phyloP scores from a whole-genome alignment of 2,888 invertebrate species.

The Mimachlamys varia region DNA sequence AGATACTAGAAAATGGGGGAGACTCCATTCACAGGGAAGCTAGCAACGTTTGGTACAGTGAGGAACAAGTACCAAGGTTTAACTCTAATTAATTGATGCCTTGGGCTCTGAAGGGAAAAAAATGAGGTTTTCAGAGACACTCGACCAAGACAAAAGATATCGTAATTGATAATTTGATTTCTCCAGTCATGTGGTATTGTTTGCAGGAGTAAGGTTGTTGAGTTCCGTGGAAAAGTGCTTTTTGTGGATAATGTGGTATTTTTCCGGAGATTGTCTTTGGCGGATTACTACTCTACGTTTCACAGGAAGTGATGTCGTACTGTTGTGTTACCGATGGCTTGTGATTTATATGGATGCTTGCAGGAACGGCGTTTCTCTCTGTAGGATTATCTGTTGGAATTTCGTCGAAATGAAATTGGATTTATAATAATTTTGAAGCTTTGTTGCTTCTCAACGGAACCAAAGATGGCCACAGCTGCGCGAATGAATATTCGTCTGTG shows the following conservation, averaged over 20 bases:
- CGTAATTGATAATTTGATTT: slow-evolving; percentile 34
- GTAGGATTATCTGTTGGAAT: background rate
- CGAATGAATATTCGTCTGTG: slow-evolving; percentile 8
- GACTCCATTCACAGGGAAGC: background rate
- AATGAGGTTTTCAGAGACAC: slow-evolving; percentile 12
- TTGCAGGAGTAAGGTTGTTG: background rate
- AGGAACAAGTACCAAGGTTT: background rate
- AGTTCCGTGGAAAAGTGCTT: background rate
- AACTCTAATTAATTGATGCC: slow-evolving; percentile 24
- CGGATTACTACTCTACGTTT: background rate
- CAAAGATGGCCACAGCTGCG: background rate
- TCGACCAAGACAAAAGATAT: slow-evolving; percentile 8
- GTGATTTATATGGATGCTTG: background rate
- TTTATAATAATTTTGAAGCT: background rate
- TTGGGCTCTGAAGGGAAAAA: background rate
- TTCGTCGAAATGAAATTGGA: slow-evolving; percentile 7
- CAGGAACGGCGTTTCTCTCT: background rate
- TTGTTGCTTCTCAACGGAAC: background rate
- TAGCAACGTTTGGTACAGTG: background rate
- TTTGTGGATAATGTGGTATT: slow-evolving; percentile 23
- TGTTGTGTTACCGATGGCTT: background rate
- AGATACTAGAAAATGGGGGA: background rate
- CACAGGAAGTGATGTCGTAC: background rate
- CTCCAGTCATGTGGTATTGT: background rate
- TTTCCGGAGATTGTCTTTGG: background rate